A percentile compares a stretch with the other conserved stretches of the same genome.
Conservation (phyloP, 2,888 invertebrate genomes). For the Galeruca laticollis region DNA sequence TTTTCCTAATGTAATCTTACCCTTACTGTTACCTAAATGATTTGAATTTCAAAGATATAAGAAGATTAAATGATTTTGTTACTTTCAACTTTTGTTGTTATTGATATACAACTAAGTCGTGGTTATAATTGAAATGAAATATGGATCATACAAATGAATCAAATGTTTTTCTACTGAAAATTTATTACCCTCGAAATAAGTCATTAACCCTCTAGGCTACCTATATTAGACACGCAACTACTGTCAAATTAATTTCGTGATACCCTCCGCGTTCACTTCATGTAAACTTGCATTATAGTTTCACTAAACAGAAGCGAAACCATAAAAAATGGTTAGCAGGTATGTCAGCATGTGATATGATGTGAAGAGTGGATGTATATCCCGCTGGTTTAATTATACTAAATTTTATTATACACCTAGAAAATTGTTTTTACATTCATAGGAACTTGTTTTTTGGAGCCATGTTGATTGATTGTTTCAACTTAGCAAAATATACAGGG, state of each 20-base stretch:
- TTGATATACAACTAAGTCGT: constrained; percentile 23
- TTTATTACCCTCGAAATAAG: constrained; percentile 49
- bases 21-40: too few species aligned
- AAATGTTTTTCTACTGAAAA: constrained; percentile 40
- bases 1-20: too few species aligned
- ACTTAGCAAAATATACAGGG: neutral
- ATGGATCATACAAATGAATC: constrained; percentile 38
- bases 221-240: constrained; percentile 45
- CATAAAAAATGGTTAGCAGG: constrained; percentile 26
- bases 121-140: constrained; percentile 39
- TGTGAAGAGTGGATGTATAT: constrained; percentile 13
- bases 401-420: constrained; percentile 4
- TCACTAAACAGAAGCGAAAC: constrained; percentile 32
- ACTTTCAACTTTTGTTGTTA: constrained; percentile 11
- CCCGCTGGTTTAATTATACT: constrained; percentile 30
- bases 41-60: too few species aligned
- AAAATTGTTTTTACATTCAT: constrained; percentile 3
- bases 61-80: neutral
- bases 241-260: constrained; percentile 32
- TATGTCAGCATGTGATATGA: constrained; percentile 21
- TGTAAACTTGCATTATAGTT: constrained; percentile 31
- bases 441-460: neutral
- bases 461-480: neutral
- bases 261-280: constrained; percentile 35
- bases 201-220: constrained; percentile 46